A percentile compares a stretch with the other conserved stretches of the same genome.
Conservation (phyloP, 2,797 vertebrate genomes). For the Betta splendens region DNA sequence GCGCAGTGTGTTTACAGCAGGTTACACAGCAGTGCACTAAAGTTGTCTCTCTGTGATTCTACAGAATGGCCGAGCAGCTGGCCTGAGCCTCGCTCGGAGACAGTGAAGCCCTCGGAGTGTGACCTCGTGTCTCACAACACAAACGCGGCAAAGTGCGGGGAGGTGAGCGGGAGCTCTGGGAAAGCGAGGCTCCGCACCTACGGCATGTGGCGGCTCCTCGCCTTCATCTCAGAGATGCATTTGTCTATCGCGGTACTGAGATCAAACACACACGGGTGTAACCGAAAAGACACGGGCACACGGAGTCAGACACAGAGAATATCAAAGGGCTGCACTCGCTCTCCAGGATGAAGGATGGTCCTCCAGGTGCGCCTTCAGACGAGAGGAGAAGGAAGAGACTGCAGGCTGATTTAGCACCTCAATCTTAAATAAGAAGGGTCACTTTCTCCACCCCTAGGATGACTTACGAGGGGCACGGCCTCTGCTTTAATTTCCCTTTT, state of each 20-base stretch:
- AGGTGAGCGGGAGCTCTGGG: neutral
- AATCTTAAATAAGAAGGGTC: conserved; percentile 59
- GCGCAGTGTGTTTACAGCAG: conserved; percentile 44
- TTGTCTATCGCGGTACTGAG: conserved; percentile 22
- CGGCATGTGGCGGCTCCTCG: conserved; percentile 20
- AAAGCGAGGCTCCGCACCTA: conserved; percentile 3
- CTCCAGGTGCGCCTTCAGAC: conserved; percentile 59
- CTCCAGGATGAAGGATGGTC: conserved; percentile 70
- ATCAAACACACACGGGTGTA: conserved; percentile 40
- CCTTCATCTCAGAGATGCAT: conserved; percentile 10
- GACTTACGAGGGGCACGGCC: conserved; percentile 63
- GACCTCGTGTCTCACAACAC: conserved; percentile 21
- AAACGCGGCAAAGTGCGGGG: neutral
- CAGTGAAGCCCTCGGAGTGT: conserved; percentile 16
- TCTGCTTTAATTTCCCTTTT: conserved; percentile 69
- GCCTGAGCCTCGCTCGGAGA: conserved; percentile 13
- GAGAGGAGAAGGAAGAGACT: conserved; percentile 59
- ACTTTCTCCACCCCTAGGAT: conserved; percentile 49
- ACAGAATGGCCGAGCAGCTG: conserved; percentile 28
- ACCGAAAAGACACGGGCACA: conserved; percentile 11
- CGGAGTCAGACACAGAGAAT: conserved; percentile 33
- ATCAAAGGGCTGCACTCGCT: conserved; percentile 54
- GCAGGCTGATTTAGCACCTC: conserved; percentile 75
- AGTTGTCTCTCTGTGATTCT: conserved; percentile 40
- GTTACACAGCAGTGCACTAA: conserved; percentile 31